Base-by-base conservation (phyloP, 2,888 invertebrate genomes). In the Aleiodes leptofemur region DNA sequence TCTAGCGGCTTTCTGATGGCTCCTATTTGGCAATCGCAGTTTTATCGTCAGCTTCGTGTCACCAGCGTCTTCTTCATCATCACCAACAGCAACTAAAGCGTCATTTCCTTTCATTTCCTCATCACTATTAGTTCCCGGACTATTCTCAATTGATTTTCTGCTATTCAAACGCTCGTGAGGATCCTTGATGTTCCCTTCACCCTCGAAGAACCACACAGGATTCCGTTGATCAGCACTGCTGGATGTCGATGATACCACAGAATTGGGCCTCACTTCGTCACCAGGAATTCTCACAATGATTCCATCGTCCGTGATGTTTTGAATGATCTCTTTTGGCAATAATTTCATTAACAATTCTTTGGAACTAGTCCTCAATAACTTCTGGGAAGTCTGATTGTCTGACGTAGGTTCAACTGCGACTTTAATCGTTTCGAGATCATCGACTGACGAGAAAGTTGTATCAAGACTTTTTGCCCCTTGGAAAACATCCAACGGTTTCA, bases 331-430 rank as follows among this genome's bases (percentile, higher is more conserved):
- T 0, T 77, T 76, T 23, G 79, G 68, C 66, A 80, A 69, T 7
- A 80, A 48, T 74, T 74, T 80, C 0, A 76, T 66, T 16, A 80
- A 69, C 53, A 80, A 69, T n/a, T 80, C 76, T 34, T 75, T 77
- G 9, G 69, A 73, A n/a, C 71, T 79, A 0, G 71, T 76, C 23
- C 68, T 34, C 13, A 73, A 31, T 11, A 66, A 56, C 56, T 66
- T 66, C 23, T 48, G 71, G 23, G 16, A 51, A 38, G 7, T 53
- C 43, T 43, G 43, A 9, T 13, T 51, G 31, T 53, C 69, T 8
- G 9, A 34, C 1, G 56, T 11, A 14, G 75, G 70, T 53, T 70
- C 70, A 13, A 74, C 8, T 14, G 55, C 29, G 1, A 73, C 51
- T 8, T 29, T 69, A 13, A 68, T 50, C 5, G 74, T 50, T 4